These are phyloP conservation scores for Lottia gigantea DNA, from an alignment of 2,888 invertebrate genomes.

Conservation along the genomic window DNA sequence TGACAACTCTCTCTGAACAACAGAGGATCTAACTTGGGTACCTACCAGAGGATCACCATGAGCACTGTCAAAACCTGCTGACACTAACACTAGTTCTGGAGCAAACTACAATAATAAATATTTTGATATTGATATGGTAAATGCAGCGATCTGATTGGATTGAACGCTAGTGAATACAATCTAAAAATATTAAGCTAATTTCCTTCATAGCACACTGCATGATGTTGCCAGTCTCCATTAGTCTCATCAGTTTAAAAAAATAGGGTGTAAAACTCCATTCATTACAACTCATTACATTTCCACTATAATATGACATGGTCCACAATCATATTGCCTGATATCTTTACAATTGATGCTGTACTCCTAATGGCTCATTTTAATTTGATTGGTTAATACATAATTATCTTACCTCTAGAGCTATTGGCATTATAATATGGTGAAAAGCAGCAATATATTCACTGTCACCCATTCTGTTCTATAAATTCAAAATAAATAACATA, in stretches of 20 bases:
- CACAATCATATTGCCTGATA: too few species aligned
- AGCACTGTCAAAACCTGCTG: conserved; percentile 68
- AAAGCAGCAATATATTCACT: conserved; percentile 89
- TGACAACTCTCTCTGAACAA: too few species aligned
- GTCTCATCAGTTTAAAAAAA: too few species aligned
- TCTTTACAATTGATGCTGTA: too few species aligned
- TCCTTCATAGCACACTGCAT: background rate
- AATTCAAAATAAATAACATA: conserved; percentile 16
- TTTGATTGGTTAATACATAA: too few species aligned
- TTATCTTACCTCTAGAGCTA: conserved; percentile 79
- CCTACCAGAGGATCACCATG: conserved; percentile 65
- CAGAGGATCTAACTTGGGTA: background rate
- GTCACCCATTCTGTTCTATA: conserved; percentile 77
- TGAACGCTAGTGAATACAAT: too few species aligned
- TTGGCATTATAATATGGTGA: conserved; percentile 84
- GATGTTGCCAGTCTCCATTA: too few species aligned
- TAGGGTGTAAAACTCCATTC: too few species aligned
- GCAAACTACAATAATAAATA: conserved; percentile 72
- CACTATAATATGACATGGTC: too few species aligned
- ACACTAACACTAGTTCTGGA: conserved; percentile 68
- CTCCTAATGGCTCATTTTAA: too few species aligned
- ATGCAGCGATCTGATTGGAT: too few species aligned
- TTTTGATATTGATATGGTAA: background rate
- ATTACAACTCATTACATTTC: too few species aligned
- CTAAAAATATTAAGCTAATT: background rate